Evolutionary conservation across 2,113 vertebrate genomes (phyloP).

Genomic region (Eulemur rufifrons): DNA sequence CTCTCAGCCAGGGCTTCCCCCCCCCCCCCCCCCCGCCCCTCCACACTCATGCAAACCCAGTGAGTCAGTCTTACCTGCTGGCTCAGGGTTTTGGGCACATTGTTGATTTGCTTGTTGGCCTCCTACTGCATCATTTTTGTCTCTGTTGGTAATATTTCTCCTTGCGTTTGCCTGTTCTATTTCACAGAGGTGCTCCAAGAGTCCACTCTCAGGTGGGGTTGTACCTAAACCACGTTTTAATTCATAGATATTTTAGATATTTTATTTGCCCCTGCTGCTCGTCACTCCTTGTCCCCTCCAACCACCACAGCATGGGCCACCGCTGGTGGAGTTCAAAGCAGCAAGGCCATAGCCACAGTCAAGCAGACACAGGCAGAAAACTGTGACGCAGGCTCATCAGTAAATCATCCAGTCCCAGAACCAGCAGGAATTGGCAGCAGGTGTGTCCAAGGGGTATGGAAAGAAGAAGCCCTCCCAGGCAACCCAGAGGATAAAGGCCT

Average conservation of each 20-base stretch:
- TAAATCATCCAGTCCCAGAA: neutral
- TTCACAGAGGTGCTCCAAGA: neutral
- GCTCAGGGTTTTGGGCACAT: neutral
- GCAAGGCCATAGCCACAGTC: neutral
- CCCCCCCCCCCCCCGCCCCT: no score
- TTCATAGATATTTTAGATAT: neutral
- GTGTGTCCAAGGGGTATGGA: neutral
- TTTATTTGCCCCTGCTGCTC: neutral
- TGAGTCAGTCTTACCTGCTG: neutral
- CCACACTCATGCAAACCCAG: no score
- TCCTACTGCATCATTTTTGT: neutral
- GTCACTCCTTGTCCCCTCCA: no score
- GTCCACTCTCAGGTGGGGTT: neutral
- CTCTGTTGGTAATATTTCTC: neutral
- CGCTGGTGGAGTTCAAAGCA: neutral
- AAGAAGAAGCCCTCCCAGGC: neutral
- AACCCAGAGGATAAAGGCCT: neutral
- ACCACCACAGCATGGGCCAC: neutral
- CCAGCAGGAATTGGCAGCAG: neutral
- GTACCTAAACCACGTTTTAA: constrained; percentile 48
- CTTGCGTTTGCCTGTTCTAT: neutral
- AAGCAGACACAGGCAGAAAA: neutral
- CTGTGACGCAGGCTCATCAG: neutral
- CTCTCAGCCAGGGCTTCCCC: no score
- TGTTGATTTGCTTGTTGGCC: neutral